Percentiles rank a stretch among this genome's conserved stretches.
Evolutionary conservation across 2,113 vertebrate genomes (phyloP).

Genomic region (Takifugu flavidus): DNA sequence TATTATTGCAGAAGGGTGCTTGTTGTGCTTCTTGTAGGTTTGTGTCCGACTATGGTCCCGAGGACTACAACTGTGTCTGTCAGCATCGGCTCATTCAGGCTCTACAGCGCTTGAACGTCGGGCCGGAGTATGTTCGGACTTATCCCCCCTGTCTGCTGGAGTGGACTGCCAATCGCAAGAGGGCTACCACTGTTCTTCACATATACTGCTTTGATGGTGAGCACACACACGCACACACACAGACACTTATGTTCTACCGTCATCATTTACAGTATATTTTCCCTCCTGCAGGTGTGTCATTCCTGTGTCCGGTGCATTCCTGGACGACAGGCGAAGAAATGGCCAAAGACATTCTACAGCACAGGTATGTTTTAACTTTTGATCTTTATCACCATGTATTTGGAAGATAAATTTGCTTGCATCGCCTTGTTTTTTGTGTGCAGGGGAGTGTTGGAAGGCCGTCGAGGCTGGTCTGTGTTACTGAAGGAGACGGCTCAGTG

Average conservation of each 20-base stretch:
- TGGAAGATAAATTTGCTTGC: not conserved
- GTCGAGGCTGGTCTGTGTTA: slow-evolving; percentile 87
- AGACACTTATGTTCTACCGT: not conserved
- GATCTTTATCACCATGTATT: not conserved
- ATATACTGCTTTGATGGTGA: slow-evolving; percentile 89
- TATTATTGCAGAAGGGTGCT: not conserved
- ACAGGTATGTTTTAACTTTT: slow-evolving; percentile 77
- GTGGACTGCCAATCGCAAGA: slow-evolving; percentile 84
- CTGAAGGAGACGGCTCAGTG: slow-evolving; percentile 84
- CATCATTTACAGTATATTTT: not conserved
- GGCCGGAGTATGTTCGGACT: slow-evolving; percentile 70
- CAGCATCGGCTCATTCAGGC: slow-evolving; percentile 92
- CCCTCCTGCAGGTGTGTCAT: slow-evolving; percentile 75
- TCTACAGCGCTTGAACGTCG: slow-evolving; percentile 75
- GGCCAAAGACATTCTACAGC: slow-evolving; percentile 83
- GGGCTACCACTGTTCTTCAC: slow-evolving; percentile 85
- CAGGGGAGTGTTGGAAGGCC: slow-evolving; percentile 83
- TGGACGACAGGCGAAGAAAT: slow-evolving; percentile 93
- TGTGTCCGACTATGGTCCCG: slow-evolving; percentile 71
- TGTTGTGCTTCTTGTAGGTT: slow-evolving; percentile 33
- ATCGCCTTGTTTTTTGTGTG: slow-evolving; percentile 11
- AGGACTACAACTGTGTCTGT: slow-evolving; percentile 87
- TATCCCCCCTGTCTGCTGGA: slow-evolving; percentile 88
- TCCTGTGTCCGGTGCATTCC: slow-evolving; percentile 88
- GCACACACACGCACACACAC: slow-evolving; percentile 7